Conservation (phyloP, 1,140 invertebrate species). For the Mactra quadrangularis region DNA sequence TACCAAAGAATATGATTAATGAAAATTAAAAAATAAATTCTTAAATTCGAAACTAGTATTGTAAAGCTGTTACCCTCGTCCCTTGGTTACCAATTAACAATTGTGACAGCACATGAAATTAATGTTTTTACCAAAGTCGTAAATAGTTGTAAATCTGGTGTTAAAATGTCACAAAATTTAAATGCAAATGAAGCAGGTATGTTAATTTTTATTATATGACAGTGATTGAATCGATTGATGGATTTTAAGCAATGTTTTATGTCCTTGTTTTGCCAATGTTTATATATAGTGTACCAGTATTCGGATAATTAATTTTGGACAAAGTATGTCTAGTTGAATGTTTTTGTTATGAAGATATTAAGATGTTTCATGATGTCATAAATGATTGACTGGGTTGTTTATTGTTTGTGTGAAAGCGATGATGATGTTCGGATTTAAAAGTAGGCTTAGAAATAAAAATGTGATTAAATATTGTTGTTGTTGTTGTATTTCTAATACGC, state of each 20-base stretch:
- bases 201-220: not conserved
- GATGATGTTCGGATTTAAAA: too few species aligned
- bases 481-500: not conserved
- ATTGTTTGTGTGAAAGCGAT: too few species aligned
- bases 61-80: not conserved
- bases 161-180: slow-evolving; percentile 34
- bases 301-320: not conserved
- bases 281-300: not conserved
- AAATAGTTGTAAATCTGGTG: not conserved
- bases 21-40: too few species aligned
- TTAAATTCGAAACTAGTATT: too few species aligned
- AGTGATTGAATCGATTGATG: not conserved
- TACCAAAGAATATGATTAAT: too few species aligned
- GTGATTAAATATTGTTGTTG: not conserved
- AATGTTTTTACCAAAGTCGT: not conserved
- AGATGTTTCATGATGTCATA: not conserved
- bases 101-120: not conserved
- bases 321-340: not conserved
- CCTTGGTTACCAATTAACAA: slow-evolving; percentile 13
- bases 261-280: not conserved
- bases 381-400: not conserved
- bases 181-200: slow-evolving; percentile 50
- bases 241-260: not conserved
- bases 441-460: too few species aligned
- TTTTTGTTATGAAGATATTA: too few species aligned